Evolutionary conservation across 2,797 vertebrate genomes (phyloP).

Genomic region (Babyrousa celebensis): DNA sequence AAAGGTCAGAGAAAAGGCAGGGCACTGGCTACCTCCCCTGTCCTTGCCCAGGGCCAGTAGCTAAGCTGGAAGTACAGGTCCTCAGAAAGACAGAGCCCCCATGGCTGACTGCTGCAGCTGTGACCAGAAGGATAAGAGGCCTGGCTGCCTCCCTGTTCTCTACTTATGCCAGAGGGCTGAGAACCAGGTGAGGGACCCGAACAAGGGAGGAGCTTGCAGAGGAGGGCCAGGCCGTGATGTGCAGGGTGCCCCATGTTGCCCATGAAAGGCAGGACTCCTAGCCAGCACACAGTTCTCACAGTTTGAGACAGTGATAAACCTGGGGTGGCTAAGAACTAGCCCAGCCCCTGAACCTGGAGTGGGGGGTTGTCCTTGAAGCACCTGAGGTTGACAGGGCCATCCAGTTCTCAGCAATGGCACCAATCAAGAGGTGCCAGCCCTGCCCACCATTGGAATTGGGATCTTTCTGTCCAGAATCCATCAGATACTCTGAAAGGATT

Average conservation of each 20-base stretch:
- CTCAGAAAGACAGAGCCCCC: fast-evolving
- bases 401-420: no score
- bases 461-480: neutral
- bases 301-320: neutral
- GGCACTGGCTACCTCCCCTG: neutral
- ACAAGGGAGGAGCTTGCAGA: neutral
- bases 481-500: neutral
- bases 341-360: neutral
- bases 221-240: neutral
- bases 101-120: neutral
- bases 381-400: neutral
- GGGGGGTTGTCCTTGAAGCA: no score
- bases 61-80: neutral
- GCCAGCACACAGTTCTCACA: no score
- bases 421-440: neutral
- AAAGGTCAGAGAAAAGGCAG: neutral
- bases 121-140: neutral
- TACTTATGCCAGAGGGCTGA: neutral
- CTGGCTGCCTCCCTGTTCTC: neutral
- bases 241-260: fast-evolving
- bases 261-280: no score
- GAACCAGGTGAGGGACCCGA: neutral
- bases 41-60: neutral
- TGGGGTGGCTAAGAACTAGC: neutral
- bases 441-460: neutral